Percentiles rank a stretch among this genome's conserved stretches.
These are phyloP conservation scores for Leistus spinibarbis DNA, from an alignment of 2,888 invertebrate genomes.

Conservation along the genomic window DNA sequence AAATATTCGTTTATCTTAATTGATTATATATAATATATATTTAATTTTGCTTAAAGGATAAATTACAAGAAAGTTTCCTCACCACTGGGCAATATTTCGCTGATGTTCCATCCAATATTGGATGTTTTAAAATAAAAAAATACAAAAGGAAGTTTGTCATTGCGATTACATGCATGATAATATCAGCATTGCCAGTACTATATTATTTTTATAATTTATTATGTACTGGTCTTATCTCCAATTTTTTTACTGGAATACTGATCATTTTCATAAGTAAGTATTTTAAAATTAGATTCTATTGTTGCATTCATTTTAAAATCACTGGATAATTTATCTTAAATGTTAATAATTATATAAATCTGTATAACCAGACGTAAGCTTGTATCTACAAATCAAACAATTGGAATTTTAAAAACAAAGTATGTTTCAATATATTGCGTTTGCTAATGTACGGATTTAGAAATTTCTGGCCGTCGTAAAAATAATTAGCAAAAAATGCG, in stretches of 20 bases:
- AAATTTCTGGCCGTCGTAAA: no score
- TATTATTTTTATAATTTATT: constrained; percentile 57
- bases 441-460: no score
- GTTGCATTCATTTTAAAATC: no score
- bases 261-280: constrained; percentile 54
- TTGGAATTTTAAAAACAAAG: no score
- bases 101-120: constrained; percentile 47
- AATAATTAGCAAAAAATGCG: no score
- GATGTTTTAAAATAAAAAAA: constrained; percentile 52
- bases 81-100: constrained; percentile 52
- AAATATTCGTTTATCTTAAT: constrained; percentile 39
- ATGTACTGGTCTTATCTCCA: constrained; percentile 52
- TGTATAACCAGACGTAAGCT: no score
- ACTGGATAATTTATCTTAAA: no score
- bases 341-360: no score
- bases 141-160: constrained; percentile 71
- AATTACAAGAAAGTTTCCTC: constrained; percentile 50
- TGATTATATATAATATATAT: constrained; percentile 46
- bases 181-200: constrained; percentile 68
- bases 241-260: constrained; percentile 48
- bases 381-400: no score
- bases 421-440: no score
- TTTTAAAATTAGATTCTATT: not conserved
- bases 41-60: constrained; percentile 45
- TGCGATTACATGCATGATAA: constrained; percentile 67